Evolutionary conservation across 2,797 vertebrate genomes (phyloP).

Genomic region (Pseudomugil gertrudae): DNA sequence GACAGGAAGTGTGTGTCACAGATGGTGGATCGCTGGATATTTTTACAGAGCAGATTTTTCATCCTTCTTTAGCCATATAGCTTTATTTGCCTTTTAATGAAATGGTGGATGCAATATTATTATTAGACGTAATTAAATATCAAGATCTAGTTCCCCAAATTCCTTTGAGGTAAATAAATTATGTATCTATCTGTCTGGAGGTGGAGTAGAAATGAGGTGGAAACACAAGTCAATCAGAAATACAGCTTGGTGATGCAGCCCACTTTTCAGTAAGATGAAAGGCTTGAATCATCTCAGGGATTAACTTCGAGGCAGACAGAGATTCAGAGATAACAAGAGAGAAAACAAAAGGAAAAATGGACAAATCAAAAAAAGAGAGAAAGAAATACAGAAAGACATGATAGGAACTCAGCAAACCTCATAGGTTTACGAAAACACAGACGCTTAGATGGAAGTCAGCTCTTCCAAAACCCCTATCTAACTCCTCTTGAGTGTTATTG

Average conservation of each 20-base stretch:
- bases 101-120: conserved; percentile 7
- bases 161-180: not conserved
- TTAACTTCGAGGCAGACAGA: conserved; percentile 42
- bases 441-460: conserved; percentile 45
- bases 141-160: not conserved
- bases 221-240: conserved; percentile 1
- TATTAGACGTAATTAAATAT: not conserved
- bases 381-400: conserved; percentile 33
- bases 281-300: conserved; percentile 23
- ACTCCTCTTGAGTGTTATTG: conserved; percentile 64
- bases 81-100: conserved; percentile 12
- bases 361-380: conserved; percentile 4
- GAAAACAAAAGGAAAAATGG: conserved; percentile 12
- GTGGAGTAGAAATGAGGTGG: too few relatives aligned
- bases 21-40: conserved; percentile 52
- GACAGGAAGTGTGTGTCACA: conserved; percentile 44
- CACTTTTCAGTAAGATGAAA: conserved; percentile 10
- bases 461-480: conserved; percentile 53
- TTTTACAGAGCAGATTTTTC: conserved; percentile 22
- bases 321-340: conserved; percentile 23
- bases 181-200: not conserved
- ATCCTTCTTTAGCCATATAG: conserved; percentile 13
- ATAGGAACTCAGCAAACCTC: conserved; percentile 31
- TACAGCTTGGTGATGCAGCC: conserved; percentile 10
- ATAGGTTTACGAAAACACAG: conserved; percentile 41